Base-by-base conservation (phyloP, 1,140 invertebrate species). In the Heliconius eleuchia region DNA sequence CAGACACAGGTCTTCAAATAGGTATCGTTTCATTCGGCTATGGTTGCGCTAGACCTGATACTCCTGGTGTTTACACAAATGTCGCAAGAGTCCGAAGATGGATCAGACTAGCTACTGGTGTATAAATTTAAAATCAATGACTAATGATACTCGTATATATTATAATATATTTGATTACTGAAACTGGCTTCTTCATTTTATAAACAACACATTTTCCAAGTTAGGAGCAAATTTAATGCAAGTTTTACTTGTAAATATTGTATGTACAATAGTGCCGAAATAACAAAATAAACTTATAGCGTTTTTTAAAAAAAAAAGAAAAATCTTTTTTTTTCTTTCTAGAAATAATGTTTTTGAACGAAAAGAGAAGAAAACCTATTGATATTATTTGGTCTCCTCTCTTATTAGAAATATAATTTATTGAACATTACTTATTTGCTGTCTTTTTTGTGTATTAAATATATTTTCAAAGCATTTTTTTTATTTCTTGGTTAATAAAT, bases 21-120 rank as follows among this genome's bases (percentile, higher is more conserved):
- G 88, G 86, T 13, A 81, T 88, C 16, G 86, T 87, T 1, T 90
- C 88, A 0, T 85, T 80, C 57, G 88, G 88, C 0, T 71, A 52
- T 23, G 88, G 88, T 13, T 90, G 88, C 46, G 88, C 85, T 18
- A 78, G 86, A 23, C 82, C 81, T 9, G 82, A 82, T 1, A 76
- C 74, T 37, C 89, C 89, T 7, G 86, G 87, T 23, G 85, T 89
- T 1, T 89, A 90, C 66, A 84, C 84, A 5, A 84, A 83, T 13
- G 71, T 89, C 13, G 81, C 83, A 30, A 80, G 85, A 19, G 73
- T 86, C 5, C 73, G 82, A 34, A 66, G n/a, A 72, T 72, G 60
- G 60, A 66, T 66, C 60, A 66, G 60, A 66, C 27, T 66, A 11
- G 27, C 60, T 30, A 66, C 60, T 30, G 60, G 60, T 1, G 60